Percentiles rank a stretch among this genome's conserved stretches.
These are phyloP conservation scores for Hemicordylus capensis DNA, from an alignment of 2,113 vertebrate species.

Conservation along the genomic window DNA sequence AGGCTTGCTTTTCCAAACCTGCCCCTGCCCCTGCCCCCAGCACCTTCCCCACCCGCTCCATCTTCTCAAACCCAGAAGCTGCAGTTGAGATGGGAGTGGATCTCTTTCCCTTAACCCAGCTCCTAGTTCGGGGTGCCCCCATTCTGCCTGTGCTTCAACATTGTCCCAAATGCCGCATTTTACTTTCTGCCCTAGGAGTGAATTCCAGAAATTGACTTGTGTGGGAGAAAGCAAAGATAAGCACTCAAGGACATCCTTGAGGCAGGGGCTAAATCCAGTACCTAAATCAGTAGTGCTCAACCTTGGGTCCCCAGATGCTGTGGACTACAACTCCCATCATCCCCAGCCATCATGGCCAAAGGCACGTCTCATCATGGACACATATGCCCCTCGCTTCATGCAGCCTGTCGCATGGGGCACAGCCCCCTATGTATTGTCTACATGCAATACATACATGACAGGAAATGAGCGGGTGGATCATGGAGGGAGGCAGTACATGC, in stretches of 20 bases:
- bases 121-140: background rate
- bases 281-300: too few relatives aligned
- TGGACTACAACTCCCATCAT: too few relatives aligned
- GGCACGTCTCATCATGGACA: too few relatives aligned
- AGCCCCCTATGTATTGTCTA: too few relatives aligned
- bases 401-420: too few relatives aligned
- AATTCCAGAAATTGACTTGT: background rate
- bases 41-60: too few relatives aligned
- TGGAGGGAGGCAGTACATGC: too few relatives aligned
- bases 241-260: background rate
- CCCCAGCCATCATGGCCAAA: too few relatives aligned
- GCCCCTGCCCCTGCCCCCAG: background rate
- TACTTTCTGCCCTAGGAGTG: background rate
- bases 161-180: background rate
- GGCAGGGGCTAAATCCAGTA: background rate
- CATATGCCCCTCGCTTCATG: too few relatives aligned
- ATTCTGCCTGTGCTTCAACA: background rate
- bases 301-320: too few relatives aligned
- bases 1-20: background rate
- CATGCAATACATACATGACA: too few relatives aligned
- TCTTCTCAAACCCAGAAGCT: background rate
- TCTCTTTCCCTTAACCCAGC: background rate
- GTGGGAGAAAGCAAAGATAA: background rate
- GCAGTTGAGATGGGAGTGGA: background rate
- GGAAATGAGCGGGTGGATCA: too few relatives aligned